phyloP scores from a whole-genome alignment of 2,113 vertebrate species.

The Tupaia tana region DNA sequence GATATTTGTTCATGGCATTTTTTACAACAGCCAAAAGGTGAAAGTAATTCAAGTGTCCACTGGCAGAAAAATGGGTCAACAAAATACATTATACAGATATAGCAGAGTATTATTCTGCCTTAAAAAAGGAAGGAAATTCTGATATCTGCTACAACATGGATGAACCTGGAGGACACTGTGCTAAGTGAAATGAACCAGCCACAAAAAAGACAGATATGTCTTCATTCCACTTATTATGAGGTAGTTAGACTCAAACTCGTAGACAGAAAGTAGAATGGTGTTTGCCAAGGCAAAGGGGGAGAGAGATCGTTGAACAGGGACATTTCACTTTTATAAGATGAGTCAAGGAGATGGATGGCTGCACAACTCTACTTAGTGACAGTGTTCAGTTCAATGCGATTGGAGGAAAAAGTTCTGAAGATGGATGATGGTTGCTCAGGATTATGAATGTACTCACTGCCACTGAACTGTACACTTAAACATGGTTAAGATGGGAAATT shows the following conservation, averaged over 20 bases:
- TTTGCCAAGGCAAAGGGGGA: background rate
- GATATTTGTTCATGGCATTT: background rate
- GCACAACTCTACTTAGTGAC: background rate
- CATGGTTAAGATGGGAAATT: background rate
- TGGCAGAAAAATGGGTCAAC: background rate
- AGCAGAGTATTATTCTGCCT: background rate
- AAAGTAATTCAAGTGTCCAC: background rate
- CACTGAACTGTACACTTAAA: background rate
- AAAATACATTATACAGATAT: background rate
- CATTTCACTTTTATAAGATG: background rate
- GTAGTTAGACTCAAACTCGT: background rate
- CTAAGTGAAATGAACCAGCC: background rate
- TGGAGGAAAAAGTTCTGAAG: too few species aligned
- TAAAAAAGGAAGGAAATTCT: background rate
- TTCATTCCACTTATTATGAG: background rate
- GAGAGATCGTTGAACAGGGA: background rate
- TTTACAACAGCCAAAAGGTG: background rate
- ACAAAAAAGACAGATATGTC: background rate
- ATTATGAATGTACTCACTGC: background rate
- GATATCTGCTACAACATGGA: background rate
- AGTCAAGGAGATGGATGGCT: background rate
- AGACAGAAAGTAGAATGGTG: background rate
- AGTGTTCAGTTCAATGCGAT: too few species aligned
- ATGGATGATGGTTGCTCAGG: background rate
- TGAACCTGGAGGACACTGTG: background rate